Conservation (phyloP, 2,797 vertebrate species). For the Gephyroberyx darwinii region DNA sequence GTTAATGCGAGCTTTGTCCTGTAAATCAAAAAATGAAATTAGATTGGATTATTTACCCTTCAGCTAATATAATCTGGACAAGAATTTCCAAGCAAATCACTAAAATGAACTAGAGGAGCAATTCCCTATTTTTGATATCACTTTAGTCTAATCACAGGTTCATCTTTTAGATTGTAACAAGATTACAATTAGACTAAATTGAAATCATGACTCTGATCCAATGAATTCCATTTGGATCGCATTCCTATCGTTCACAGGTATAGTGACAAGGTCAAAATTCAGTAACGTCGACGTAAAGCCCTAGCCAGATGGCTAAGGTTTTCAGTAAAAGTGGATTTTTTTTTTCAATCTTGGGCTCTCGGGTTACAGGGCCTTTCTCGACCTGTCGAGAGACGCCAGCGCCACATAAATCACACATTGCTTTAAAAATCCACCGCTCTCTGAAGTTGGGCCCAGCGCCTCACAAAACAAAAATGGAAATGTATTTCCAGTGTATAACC, state of each 20-base stretch:
- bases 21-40: too few species aligned
- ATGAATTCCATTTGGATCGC: neutral
- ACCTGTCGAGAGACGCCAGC: constrained; percentile 76
- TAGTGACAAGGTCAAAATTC: constrained; percentile 72
- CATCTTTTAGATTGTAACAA: neutral
- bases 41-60: too few species aligned
- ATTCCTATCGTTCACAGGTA: neutral
- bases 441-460: constrained; percentile 70
- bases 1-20: too few species aligned
- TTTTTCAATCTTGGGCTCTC: constrained; percentile 73
- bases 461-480: constrained; percentile 61
- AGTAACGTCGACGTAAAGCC: constrained; percentile 53
- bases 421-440: constrained; percentile 77
- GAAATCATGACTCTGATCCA: neutral
- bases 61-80: too few species aligned
- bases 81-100: too few species aligned
- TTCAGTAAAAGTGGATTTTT: constrained; percentile 74
- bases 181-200: neutral
- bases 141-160: too few species aligned
- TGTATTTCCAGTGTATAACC: constrained; percentile 49
- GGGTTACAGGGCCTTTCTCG: constrained; percentile 83
- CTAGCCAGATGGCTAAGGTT: constrained; percentile 75
- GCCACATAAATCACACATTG: constrained; percentile 87
- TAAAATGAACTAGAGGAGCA: too few species aligned
- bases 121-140: neutral